phyloP scores from a whole-genome alignment of 2,113 vertebrate species.

The Pycnonotus jocosus region DNA sequence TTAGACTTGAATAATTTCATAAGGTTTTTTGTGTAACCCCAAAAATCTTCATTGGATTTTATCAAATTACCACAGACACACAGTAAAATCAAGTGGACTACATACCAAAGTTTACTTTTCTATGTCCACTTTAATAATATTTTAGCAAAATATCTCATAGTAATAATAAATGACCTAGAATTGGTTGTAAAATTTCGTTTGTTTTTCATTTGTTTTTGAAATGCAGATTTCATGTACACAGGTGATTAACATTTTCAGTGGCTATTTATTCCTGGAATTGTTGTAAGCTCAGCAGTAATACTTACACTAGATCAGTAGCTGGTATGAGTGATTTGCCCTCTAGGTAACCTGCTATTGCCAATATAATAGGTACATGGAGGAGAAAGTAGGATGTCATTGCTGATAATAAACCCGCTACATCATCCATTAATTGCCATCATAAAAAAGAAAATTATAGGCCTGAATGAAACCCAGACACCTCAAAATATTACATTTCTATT shows the following conservation, averaged over 20 bases:
- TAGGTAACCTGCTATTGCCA: not conserved
- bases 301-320: not conserved
- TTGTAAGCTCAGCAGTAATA: not conserved
- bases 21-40: not conserved
- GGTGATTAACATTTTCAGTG: not conserved
- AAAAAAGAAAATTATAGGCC: slow-evolving; percentile 1
- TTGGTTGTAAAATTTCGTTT: not conserved
- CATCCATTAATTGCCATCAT: not conserved
- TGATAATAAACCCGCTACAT: not conserved
- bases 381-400: not conserved
- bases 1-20: not conserved
- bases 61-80: not conserved
- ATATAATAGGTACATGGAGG: not conserved
- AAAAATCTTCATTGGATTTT: not conserved
- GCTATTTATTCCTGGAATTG: not conserved
- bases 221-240: not conserved
- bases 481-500: not conserved
- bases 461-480: not conserved
- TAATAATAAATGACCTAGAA: not conserved
- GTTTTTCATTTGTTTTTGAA: not conserved
- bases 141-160: not conserved
- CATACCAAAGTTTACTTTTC: not conserved
- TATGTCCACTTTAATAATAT: not conserved
- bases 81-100: not conserved
- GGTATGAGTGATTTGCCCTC: not conserved